Evolutionary conservation across 2,888 invertebrate species (phyloP).

Genomic region (Cylindroiulus punctatus): DNA sequence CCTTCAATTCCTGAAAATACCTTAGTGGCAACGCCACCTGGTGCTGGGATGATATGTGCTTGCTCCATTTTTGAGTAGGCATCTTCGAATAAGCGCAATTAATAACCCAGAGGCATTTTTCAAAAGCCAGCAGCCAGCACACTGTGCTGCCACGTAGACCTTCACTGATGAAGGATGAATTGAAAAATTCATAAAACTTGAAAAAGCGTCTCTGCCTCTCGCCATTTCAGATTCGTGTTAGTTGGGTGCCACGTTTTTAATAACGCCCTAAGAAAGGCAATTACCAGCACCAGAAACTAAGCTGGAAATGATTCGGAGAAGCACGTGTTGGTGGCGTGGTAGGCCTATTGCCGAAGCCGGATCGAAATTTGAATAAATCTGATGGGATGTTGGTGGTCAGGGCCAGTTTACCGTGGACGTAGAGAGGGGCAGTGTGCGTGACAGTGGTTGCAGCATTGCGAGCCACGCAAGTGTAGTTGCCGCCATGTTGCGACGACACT

Average conservation of each 20-base stretch:
- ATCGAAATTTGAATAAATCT: neutral
- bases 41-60: neutral
- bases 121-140: neutral
- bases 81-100: neutral
- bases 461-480: slow-evolving; percentile 58
- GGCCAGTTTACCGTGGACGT: slow-evolving; percentile 56
- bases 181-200: neutral
- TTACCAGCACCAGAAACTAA: neutral
- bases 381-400: neutral
- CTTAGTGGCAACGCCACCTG: neutral
- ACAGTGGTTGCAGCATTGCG: slow-evolving; percentile 56
- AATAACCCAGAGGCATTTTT: neutral
- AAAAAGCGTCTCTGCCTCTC: neutral
- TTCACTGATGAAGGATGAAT: neutral
- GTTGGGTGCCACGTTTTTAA: neutral
- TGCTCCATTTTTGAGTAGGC: neutral
- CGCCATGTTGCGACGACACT: slow-evolving; percentile 55
- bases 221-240: neutral
- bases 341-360: neutral
- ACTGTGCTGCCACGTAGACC: neutral
- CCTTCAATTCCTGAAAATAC: neutral
- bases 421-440: slow-evolving; percentile 55
- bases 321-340: neutral
- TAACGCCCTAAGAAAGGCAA: neutral
- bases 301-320: neutral